Conservation (phyloP, 1,140 invertebrate genomes). For the Lepidostoma basale region DNA sequence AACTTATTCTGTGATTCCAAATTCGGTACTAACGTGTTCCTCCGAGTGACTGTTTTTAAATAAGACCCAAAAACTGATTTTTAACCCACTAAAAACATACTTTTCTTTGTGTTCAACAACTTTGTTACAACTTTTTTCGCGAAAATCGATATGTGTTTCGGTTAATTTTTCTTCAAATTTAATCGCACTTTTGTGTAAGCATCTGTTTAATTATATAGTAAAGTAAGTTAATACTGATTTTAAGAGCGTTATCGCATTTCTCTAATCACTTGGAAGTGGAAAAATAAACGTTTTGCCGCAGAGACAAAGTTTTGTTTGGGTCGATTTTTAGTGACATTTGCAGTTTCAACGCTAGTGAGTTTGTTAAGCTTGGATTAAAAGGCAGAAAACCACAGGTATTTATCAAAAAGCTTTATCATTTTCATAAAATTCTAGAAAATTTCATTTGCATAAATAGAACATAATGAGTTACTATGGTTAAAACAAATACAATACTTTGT, state of each 20-base stretch:
- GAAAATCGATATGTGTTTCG: constrained; percentile 23
- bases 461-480: too few relatives aligned
- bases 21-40: neutral
- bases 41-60: neutral
- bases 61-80: neutral
- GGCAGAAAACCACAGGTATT: neutral
- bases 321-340: constrained; percentile 20
- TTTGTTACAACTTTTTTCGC: constrained; percentile 29
- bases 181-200: neutral
- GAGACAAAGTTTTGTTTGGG: constrained; percentile 25
- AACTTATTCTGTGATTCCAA: constrained; percentile 21
- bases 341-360: neutral
- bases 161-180: neutral
- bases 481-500: too few relatives aligned
- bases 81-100: neutral
- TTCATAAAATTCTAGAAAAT: too few relatives aligned
- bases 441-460: too few relatives aligned
- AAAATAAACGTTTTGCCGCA: constrained; percentile 9
- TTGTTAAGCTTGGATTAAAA: constrained; percentile 1
- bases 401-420: neutral
- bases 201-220: neutral
- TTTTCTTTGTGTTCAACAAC: constrained; percentile 23
- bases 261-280: constrained; percentile 1
- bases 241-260: neutral
- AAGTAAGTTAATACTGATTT: neutral